Evolutionary conservation across 2,797 vertebrate species (phyloP).

Genomic region (Aselliscus stoliczkanus): DNA sequence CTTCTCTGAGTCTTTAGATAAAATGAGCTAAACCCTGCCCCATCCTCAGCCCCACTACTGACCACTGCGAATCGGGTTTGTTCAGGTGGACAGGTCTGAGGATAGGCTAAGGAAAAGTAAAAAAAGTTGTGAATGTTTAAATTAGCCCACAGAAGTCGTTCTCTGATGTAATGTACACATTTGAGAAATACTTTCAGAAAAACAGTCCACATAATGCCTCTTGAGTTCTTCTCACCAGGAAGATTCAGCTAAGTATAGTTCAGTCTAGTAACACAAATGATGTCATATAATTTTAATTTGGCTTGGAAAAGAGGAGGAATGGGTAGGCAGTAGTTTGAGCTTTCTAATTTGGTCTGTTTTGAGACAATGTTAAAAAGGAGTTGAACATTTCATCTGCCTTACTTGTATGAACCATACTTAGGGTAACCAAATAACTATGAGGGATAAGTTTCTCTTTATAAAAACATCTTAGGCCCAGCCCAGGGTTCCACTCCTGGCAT

Average conservation of each 20-base stretch:
- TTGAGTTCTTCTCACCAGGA: background rate
- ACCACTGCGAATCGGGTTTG: background rate
- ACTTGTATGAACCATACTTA: background rate
- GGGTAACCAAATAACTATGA: conserved; percentile 3
- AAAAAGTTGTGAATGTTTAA: background rate
- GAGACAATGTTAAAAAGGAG: background rate
- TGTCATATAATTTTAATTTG: background rate
- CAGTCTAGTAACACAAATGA: background rate
- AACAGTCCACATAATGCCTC: background rate
- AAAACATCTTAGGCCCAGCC: background rate
- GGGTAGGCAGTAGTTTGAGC: background rate
- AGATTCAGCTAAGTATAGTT: conserved; percentile 29
- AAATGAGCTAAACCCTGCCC: background rate
- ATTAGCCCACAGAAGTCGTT: background rate
- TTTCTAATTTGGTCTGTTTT: conserved; percentile 40
- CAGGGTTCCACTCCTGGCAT: background rate
- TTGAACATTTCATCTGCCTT: background rate
- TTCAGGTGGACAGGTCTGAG: background rate
- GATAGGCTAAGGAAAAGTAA: background rate
- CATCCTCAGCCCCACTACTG: background rate
- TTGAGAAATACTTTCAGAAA: conserved; percentile 7
- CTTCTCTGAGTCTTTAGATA: background rate
- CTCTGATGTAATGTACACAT: background rate
- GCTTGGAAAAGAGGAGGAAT: background rate
- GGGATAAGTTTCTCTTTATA: background rate